Evolutionary conservation across 2,797 vertebrate genomes (phyloP).

Genomic region (Poliocrania exsul): DNA sequence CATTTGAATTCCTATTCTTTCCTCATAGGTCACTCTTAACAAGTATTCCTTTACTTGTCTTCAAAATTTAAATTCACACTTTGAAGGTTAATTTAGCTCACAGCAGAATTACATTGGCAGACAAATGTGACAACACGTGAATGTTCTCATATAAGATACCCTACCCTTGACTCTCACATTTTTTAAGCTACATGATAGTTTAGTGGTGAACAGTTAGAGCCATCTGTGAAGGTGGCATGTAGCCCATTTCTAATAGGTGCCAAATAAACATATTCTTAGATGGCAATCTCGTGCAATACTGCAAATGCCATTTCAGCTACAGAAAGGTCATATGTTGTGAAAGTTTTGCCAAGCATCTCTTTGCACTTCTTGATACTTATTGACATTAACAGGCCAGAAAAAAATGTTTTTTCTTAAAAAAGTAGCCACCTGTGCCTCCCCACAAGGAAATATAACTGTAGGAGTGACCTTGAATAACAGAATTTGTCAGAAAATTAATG

Average conservation of each 20-base stretch:
- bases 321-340: not conserved
- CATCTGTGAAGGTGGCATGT: conserved; percentile 23
- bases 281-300: not conserved
- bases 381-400: not conserved
- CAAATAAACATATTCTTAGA: conserved; percentile 1
- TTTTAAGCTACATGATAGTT: not conserved
- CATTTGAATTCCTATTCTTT: not conserved
- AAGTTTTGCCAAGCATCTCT: conserved; percentile 6
- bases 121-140: not conserved
- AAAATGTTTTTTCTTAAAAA: not conserved
- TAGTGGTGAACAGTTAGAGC: not conserved
- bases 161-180: not conserved
- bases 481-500: not conserved
- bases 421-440: conserved; percentile 3
- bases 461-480: conserved; percentile 8
- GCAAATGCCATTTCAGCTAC: not conserved
- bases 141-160: not conserved
- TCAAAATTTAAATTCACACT: not conserved
- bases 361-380: not conserved
- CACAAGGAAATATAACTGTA: not conserved
- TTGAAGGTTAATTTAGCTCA: not conserved
- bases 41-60: not conserved
- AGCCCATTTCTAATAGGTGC: conserved; percentile 7
- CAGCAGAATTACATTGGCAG: not conserved
- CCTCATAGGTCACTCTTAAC: not conserved